These are phyloP conservation scores for Adineta ricciae DNA, from an alignment of 2,888 invertebrate species.

Conservation along the genomic window DNA sequence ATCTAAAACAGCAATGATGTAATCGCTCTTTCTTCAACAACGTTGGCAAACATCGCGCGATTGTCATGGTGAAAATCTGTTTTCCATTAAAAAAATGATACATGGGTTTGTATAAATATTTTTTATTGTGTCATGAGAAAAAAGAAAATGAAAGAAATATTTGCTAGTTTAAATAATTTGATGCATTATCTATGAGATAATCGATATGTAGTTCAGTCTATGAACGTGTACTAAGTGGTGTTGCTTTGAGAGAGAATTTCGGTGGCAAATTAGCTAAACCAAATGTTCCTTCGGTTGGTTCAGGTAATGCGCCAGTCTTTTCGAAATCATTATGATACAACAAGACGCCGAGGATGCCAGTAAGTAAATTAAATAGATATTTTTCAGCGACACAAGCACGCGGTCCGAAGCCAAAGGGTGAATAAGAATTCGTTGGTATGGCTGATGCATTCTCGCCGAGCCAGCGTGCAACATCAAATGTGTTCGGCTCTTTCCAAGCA, in stretches of 20 bases:
- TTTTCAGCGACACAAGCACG: conserved; percentile 4
- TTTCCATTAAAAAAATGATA: too few relatives aligned
- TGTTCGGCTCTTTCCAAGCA: neutral
- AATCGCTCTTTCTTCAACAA: too few relatives aligned
- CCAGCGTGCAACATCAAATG: neutral
- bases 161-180: neutral
- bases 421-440: neutral
- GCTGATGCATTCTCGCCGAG: neutral
- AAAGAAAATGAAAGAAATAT: neutral
- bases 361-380: neutral
- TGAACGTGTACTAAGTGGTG: neutral
- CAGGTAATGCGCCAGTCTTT: conserved; percentile 1
- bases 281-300: neutral
- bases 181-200: too few relatives aligned
- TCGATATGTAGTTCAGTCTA: neutral
- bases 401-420: conserved; percentile 14
- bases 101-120: too few relatives aligned
- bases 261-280: conserved; percentile 2
- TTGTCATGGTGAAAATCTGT: too few relatives aligned
- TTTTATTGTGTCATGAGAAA: too few relatives aligned
- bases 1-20: neutral
- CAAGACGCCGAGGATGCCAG: neutral
- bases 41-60: too few relatives aligned
- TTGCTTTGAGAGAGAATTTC: neutral
- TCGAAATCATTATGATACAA: neutral